Conservation (phyloP, 2,888 invertebrate species). For the Resseliella maxima region DNA sequence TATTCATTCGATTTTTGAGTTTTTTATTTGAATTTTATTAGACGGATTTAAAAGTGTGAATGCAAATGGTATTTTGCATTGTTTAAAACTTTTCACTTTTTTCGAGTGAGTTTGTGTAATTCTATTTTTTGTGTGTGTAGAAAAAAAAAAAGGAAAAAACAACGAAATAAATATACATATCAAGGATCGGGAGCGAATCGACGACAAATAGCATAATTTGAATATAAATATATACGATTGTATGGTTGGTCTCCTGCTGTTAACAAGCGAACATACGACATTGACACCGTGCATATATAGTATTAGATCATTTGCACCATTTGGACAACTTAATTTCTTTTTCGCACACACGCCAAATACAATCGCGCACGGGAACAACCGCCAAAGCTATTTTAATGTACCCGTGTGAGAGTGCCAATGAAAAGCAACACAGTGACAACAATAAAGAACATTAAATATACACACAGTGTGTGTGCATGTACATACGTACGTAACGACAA, state of each 20-base stretch:
- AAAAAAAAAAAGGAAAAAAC: too few species aligned
- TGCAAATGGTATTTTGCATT: neutral
- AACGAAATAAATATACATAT: too few species aligned
- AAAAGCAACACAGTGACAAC: conserved; percentile 13
- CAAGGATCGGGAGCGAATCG: too few species aligned
- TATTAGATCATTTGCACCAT: conserved; percentile 44
- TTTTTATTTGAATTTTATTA: conserved; percentile 55
- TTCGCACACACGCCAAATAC: conserved; percentile 20
- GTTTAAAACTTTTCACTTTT: neutral
- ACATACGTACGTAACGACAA: too few species aligned
- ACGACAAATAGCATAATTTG: neutral
- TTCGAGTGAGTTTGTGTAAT: too few species aligned
- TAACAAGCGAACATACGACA: neutral
- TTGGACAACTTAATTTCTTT: conserved; percentile 50
- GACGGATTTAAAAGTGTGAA: conserved; percentile 30
- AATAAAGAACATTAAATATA: neutral
- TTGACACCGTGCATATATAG: neutral
- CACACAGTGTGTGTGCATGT: neutral
- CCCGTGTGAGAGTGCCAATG: neutral
- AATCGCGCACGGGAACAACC: neutral
- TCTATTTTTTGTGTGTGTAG: too few species aligned
- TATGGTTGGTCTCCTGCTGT: neutral
- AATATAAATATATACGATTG: conserved; percentile 17
- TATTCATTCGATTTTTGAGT: conserved; percentile 15
- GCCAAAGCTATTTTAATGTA: neutral